Base-by-base conservation (phyloP, 2,888 invertebrate genomes). In the Koerneria pararmatus region DNA sequence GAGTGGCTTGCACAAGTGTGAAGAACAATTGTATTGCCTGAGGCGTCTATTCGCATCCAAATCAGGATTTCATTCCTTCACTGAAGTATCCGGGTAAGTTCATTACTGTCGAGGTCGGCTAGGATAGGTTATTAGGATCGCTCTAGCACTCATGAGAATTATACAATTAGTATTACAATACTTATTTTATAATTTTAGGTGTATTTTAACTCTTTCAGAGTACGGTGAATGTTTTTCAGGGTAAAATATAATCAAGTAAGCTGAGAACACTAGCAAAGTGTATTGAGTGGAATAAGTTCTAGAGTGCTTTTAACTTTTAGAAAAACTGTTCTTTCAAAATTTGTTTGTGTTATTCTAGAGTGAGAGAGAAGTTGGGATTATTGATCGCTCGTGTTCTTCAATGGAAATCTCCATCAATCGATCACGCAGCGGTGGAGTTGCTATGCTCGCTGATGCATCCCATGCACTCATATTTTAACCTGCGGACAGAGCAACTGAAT, bases 391-490 rank as follows among this genome's bases (percentile, higher is more conserved):
- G 89, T 69, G 93, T 95, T 0, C 85, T 99, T 68, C 90, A 92
- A 65, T 88, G 91, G 75, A 91, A 92, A 74, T 90, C 92, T 79
- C 89, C 90, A 22, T 11, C 22, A 11, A 31, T 31, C 19, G 19
- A 58, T 58, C 19, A 19, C 11, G 51, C 49, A 3, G 58, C 61
- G 27, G 61, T 76, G n/a, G 97, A 98, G 86, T 94, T 95, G 86
- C 89, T 97, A 69, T 95, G 94, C 85, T 93, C 97, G 22, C 88
- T 99, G 32, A 93, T 98, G 92, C 95, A 87, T 84, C 98, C 98
- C 1, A 97, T 98, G 91, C 88, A 89, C 77, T 90, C 92, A 73
- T 93, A 95, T 84, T 95, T 93, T 78, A 97, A 99, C 85, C 87
- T 99, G 59, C 88, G 94, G 71, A 95, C 95, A 85, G 98, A 99